Evolutionary conservation across 2,888 invertebrate species (phyloP).

Genomic region (Lithophane semibrunnea): DNA sequence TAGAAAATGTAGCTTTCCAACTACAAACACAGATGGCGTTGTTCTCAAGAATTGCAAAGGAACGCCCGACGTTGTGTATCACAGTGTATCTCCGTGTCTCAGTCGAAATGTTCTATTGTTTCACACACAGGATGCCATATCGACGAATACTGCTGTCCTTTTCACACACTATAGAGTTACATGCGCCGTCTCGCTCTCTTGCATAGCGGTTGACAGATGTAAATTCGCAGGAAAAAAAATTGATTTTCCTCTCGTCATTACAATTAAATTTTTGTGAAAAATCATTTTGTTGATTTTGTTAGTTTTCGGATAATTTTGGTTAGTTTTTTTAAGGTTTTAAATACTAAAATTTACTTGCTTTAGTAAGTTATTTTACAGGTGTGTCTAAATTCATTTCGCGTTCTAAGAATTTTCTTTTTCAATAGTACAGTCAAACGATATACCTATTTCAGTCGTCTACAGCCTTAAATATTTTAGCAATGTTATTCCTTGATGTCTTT

Average conservation of each 20-base stretch:
- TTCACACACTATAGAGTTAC: constrained; percentile 59
- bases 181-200: constrained; percentile 59
- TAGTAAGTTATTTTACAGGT: constrained; percentile 1
- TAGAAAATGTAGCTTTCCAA: constrained; percentile 64
- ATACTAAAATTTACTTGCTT: constrained; percentile 3
- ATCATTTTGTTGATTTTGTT: constrained; percentile 37
- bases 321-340: constrained; percentile 31
- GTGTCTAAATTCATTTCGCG: constrained; percentile 68
- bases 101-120: constrained; percentile 66
- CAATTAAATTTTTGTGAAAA: constrained; percentile 53
- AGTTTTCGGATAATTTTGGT: neutral
- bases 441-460: constrained; percentile 78
- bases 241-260: constrained; percentile 60
- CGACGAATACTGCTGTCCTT: constrained; percentile 67
- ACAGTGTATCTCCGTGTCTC: constrained; percentile 63
- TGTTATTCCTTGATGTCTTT: constrained; percentile 75
- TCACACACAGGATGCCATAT: constrained; percentile 71
- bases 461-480: constrained; percentile 81
- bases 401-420: constrained; percentile 64
- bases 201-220: constrained; percentile 70
- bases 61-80: constrained; percentile 68
- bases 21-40: constrained; percentile 73
- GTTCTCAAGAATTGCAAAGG: constrained; percentile 42
- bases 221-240: constrained; percentile 69
- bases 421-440: constrained; percentile 71